Base-by-base conservation (phyloP, 2,888 invertebrate genomes). In the Rhodophaea formosa region DNA sequence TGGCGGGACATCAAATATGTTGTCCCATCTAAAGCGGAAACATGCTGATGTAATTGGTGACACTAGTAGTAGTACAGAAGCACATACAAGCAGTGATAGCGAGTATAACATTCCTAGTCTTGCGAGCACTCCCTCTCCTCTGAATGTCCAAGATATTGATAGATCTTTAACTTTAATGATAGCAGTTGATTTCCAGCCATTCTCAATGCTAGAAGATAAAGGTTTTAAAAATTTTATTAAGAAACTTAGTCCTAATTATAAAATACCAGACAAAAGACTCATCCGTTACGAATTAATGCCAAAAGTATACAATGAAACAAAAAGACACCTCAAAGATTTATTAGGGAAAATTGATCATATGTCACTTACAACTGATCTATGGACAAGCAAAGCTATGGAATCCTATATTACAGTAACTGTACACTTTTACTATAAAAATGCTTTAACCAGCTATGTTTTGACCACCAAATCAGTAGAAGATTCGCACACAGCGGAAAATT, bases 241-340 rank as follows among this genome's bases (percentile, higher is more conserved):
- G 10, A 10, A 12, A 8, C 45, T 64, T 58, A 60, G 59, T 51
- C 60, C 59, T 54, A 47, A 49, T 43, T 64, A 62, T n/a, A 30
- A 45, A 59, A 57, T 62, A 52, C 62, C 62, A 52, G 58, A 59
- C 56, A 57, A 59, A 59, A 56, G 53, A 62, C 42, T 8, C 47
- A 58, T 64, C 30, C 56, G 59, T n/a, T 63, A 62, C 53, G 52
- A 61, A 10, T 32, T 61, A 61, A 58, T 61, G 59, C 61, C 63
- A 7, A 53, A 62, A 63, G 23, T 61, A 12, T 61, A 23, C 29
- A n/a, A 57, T 10, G 8, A 45, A 23, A 10, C 23, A 12, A 23
- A 57, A 49, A 46, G 15, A 14, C 3, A 57, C 58, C 2, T 55
- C 60, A 46, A 17, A 45, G 8, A 49, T n/a, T n/a, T n/a, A n/a